Base-by-base conservation (phyloP, 2,113 vertebrate species). In the Haplochromis burtoni region DNA sequence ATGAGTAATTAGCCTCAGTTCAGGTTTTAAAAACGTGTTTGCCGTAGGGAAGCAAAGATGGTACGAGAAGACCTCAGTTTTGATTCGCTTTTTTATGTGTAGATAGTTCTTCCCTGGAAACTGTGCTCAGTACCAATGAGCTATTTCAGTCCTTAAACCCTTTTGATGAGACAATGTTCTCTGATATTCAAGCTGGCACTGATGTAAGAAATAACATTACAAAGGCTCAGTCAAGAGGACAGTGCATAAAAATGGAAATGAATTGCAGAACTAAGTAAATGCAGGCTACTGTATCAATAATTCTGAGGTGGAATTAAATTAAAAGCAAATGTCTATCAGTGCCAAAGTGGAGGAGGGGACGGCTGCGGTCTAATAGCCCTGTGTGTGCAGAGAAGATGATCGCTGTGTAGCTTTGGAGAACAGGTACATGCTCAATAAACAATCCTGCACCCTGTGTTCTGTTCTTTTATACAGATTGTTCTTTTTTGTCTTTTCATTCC, bases 241-340 rank as follows among this genome's bases (percentile, higher is more conserved):
- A 84, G 81, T 61, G 87, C 85, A 90, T 93, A 88, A 92, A 94
- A 91, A 94, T 95, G 92, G 86, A 95, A 95, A 93, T 92, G 80
- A 94, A 91, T 80, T 88, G 86, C 85, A 92, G 87, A 93, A 88
- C 86, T 81, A 93, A 93, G 89, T 83, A 84, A 93, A 94, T 79
- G 85, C 79, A 51, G n/a, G 82, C 63, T 82, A 47, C 61, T 63
- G 81, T 90, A 92, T 89, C 88, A 94, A 93, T 93, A 90, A 95
- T 90, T 85, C 88, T 59, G 61, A 83, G 79, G 51, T 57, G 73
- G 83, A 84, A 89, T 91, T 84, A 82, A 86, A 92, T 93, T 91
- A 90, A 93, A 92, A 95, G 90, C 85, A 89, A 81, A 90, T 66
- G 88, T 61, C 68, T 83, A 49, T 90, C 79, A 47, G 86, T 85